These are phyloP conservation scores for Epizoanthus illoricatus DNA, from an alignment of 92 coral and sea anemone genomes.

Conservation along the genomic window DNA sequence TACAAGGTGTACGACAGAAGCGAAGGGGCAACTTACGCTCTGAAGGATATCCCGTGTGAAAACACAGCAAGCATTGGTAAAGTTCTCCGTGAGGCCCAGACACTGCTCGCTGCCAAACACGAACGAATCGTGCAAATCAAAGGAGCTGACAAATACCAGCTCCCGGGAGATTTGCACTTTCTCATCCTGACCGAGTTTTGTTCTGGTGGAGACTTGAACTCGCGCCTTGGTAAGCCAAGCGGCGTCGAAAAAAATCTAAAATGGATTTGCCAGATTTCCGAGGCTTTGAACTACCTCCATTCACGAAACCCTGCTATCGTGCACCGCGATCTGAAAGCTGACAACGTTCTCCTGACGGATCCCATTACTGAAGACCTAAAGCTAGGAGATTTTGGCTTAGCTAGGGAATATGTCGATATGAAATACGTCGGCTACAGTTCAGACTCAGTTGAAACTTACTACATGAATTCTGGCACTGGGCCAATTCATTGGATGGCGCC, in stretches of 20 bases:
- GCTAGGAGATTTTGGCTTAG: constrained; percentile 80
- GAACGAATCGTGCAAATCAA: constrained; percentile 34
- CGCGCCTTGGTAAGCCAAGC: constrained; percentile 57
- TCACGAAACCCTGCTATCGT: constrained; percentile 42
- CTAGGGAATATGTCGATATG: constrained; percentile 59
- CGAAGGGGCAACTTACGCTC: constrained; percentile 39
- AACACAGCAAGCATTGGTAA: constrained; percentile 22
- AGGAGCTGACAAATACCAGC: constrained; percentile 40
- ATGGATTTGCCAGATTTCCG: constrained; percentile 73
- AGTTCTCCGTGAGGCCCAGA: constrained; percentile 41
- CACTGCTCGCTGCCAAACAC: constrained; percentile 43
- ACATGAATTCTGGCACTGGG: constrained; percentile 50
- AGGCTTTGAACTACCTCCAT: constrained; percentile 62
- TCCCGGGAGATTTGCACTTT: constrained; percentile 37
- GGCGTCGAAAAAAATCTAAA: constrained; percentile 27
- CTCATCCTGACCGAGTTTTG: constrained; percentile 70
- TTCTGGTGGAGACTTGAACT: constrained; percentile 56
- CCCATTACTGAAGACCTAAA: constrained; percentile 53
- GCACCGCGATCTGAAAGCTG: constrained; percentile 84
- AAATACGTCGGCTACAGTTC: neutral
- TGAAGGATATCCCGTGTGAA: constrained; percentile 53
- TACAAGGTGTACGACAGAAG: constrained; percentile 43
- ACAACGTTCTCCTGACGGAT: constrained; percentile 64
- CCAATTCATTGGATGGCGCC: constrained; percentile 71
- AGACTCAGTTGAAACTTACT: constrained; percentile 8